A percentile compares a stretch with the other conserved stretches of the same genome.
Evolutionary conservation across 2,113 vertebrate species (phyloP).

Genomic region (Phaethon lepturus): DNA sequence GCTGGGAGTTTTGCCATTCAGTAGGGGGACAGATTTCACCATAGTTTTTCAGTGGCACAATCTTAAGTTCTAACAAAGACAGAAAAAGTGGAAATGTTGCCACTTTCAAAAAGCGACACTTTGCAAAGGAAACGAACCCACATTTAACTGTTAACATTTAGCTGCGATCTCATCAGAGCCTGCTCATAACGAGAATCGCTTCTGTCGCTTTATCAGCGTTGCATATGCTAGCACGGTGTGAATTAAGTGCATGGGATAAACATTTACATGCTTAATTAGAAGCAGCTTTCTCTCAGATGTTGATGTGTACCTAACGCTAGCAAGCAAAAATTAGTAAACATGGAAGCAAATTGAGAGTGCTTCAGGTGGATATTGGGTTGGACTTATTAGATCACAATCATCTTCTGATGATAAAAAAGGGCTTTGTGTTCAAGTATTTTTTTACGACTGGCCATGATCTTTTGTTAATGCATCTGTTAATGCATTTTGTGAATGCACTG

Average conservation of each 20-base stretch:
- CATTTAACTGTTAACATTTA: not conserved
- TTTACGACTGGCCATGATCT: not conserved
- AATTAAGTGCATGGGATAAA: not conserved
- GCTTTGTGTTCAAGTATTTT: conserved; percentile 30
- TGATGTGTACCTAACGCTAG: not conserved
- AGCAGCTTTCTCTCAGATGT: not conserved
- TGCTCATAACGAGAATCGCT: not conserved
- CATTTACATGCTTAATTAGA: not conserved
- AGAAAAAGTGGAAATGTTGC: not conserved
- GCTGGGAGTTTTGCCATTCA: not conserved
- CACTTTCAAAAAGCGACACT: not conserved
- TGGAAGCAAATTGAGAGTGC: not conserved
- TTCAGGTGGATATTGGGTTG: conserved; percentile 28
- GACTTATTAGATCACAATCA: conserved; percentile 43
- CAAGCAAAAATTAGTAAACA: not conserved
- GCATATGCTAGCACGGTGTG: not conserved
- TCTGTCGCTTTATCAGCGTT: not conserved
- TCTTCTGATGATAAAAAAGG: conserved; percentile 43
- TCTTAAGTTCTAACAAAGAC: not conserved
- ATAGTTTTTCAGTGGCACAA: not conserved
- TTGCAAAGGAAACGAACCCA: not conserved
- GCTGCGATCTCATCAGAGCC: no score
- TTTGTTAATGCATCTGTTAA: conserved; percentile 8
- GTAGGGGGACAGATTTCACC: not conserved
- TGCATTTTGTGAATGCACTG: not conserved